Conservation (phyloP, 2,888 invertebrate genomes). For the Lymantria dispar region DNA sequence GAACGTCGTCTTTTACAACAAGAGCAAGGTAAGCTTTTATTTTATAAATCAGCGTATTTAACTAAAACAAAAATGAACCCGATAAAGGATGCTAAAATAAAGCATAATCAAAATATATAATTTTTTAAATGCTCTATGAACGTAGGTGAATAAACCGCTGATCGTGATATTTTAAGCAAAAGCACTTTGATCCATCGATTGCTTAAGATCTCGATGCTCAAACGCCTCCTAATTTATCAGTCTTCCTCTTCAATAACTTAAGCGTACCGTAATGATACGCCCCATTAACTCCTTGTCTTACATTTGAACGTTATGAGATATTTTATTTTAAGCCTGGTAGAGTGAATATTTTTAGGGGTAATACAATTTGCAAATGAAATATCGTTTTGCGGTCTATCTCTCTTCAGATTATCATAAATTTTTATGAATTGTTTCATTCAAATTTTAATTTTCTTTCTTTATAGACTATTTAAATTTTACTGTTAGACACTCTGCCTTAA, state of each 20-base stretch:
- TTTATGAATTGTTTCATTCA: no score
- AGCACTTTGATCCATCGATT: slow-evolving; percentile 47
- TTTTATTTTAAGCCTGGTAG: slow-evolving; percentile 37
- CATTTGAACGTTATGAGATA: slow-evolving; percentile 45
- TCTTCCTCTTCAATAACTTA: slow-evolving; percentile 67
- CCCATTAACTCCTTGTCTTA: slow-evolving; percentile 65
- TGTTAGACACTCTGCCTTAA: no score
- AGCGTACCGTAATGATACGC: slow-evolving; percentile 65
- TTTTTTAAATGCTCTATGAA: neutral
- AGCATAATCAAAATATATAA: neutral
- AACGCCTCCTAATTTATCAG: slow-evolving; percentile 62
- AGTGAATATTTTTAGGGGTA: slow-evolving; percentile 29
- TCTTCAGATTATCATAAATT: no score
- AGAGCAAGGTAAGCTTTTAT: no score
- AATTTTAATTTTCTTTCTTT: no score
- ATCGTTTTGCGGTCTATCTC: neutral
- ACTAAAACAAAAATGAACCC: no score
- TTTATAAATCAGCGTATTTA: no score
- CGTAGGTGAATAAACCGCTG: slow-evolving; percentile 21
- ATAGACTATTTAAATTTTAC: no score
- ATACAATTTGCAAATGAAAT: slow-evolving; percentile 2
- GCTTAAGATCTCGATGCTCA: slow-evolving; percentile 34
- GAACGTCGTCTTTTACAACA: no score
- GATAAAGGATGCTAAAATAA: neutral
- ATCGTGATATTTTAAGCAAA: slow-evolving; percentile 33